phyloP scores from a whole-genome alignment of 1,140 invertebrate genomes.

The Eurosta solidaginis region DNA sequence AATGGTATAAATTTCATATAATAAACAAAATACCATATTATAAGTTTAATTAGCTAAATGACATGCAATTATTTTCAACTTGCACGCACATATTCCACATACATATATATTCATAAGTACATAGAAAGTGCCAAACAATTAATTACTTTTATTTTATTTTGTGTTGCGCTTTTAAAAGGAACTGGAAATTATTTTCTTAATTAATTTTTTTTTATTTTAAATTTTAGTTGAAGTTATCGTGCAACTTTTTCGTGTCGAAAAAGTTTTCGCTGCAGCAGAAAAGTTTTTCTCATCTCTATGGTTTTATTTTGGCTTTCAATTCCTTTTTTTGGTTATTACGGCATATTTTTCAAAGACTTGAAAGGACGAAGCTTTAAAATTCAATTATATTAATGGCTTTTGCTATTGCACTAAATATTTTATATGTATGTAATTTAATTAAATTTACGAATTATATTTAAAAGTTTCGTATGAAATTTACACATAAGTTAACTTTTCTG shows the following conservation, averaged over 20 bases:
- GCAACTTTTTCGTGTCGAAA: slow-evolving; percentile 8
- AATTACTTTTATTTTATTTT: neutral
- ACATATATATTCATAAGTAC: neutral
- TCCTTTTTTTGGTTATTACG: neutral
- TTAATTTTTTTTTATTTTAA: neutral
- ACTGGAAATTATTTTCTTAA: neutral
- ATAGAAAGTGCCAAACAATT: neutral
- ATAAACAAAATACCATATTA: neutral
- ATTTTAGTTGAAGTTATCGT: neutral
- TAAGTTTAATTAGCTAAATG: slow-evolving; percentile 36
- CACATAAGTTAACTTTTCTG: too few species aligned
- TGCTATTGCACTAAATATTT: too few species aligned
- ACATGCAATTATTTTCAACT: slow-evolving; percentile 24
- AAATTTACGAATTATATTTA: too few species aligned
- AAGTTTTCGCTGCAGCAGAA: neutral
- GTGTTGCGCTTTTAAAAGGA: neutral
- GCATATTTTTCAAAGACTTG: neutral
- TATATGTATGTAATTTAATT: too few species aligned
- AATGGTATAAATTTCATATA: too few species aligned
- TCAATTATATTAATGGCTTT: neutral
- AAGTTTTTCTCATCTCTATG: neutral
- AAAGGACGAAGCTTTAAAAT: neutral
- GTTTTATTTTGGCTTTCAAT: neutral
- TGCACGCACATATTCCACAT: neutral
- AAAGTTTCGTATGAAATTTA: too few species aligned